phyloP scores from a whole-genome alignment of 2,113 vertebrate species.

The Seriola aureovittata region DNA sequence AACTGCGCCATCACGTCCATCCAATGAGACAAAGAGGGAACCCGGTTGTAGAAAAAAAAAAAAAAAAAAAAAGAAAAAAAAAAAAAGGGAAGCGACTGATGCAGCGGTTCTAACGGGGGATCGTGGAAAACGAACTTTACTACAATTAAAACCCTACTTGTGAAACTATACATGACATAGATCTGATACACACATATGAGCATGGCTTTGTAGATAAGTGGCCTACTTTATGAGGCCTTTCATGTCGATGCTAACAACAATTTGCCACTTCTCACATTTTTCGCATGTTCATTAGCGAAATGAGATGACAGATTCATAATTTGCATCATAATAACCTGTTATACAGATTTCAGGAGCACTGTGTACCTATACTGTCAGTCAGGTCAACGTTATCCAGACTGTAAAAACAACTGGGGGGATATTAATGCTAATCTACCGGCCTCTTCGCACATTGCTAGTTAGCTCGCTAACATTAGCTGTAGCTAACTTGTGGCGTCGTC shows the following conservation, averaged over 20 bases:
- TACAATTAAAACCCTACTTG: neutral
- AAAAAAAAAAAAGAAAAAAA: neutral
- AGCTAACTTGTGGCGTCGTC: slow-evolving; percentile 83
- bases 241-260: slow-evolving; percentile 52
- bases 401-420: neutral
- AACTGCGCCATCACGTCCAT: slow-evolving; percentile 78
- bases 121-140: neutral
- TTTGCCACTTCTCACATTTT: slow-evolving; percentile 27
- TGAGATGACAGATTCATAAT: neutral
- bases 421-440: neutral
- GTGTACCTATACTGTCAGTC: neutral
- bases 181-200: neutral
- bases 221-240: slow-evolving; percentile 58
- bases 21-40: slow-evolving; percentile 70
- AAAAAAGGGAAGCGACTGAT: slow-evolving; percentile 8
- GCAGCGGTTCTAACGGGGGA: neutral
- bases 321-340: neutral
- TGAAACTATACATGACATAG: neutral
- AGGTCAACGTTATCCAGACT: rapidly evolving
- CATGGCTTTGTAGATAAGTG: slow-evolving; percentile 10
- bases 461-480: slow-evolving; percentile 50
- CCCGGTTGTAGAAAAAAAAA: slow-evolving; percentile 19
- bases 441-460: slow-evolving; percentile 40
- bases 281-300: slow-evolving; percentile 21
- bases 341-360: rapidly evolving